Conservation (phyloP, 2,113 vertebrate species). For the Chionodraco myersi region DNA sequence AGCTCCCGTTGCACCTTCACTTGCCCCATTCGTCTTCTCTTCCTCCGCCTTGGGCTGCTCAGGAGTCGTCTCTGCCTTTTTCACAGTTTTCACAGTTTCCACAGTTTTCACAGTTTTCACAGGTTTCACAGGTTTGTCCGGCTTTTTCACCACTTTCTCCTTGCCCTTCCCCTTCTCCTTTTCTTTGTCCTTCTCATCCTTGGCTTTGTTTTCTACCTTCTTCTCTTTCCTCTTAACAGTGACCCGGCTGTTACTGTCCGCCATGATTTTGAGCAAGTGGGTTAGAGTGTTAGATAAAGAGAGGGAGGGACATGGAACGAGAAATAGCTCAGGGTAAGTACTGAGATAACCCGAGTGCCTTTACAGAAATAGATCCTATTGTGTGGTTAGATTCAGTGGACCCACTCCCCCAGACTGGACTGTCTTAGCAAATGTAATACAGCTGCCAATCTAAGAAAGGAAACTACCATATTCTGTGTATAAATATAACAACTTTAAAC, state of each 20-base stretch:
- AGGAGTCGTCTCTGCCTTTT: constrained; percentile 44
- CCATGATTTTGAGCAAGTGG: constrained; percentile 69
- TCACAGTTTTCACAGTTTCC: constrained; percentile 38
- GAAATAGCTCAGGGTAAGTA: constrained; percentile 46
- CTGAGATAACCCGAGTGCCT: constrained; percentile 67
- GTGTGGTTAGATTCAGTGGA: constrained; percentile 62
- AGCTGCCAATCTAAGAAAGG: constrained; percentile 10
- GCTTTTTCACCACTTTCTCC: constrained; percentile 63
- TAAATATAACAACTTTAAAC: constrained; percentile 10
- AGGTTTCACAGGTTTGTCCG: constrained; percentile 36
- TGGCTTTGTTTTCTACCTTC: constrained; percentile 73
- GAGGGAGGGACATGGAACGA: constrained; percentile 18
- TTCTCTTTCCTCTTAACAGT: constrained; percentile 74
- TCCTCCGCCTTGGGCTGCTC: constrained; percentile 46
- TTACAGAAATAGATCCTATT: constrained; percentile 81
- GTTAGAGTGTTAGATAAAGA: constrained; percentile 49
- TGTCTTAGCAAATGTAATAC: neutral
- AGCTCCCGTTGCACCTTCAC: constrained; percentile 50
- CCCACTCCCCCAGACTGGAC: constrained; percentile 38
- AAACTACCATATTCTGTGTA: neutral
- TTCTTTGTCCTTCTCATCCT: constrained; percentile 66
- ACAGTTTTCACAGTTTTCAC: constrained; percentile 44
- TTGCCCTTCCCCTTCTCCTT: constrained; percentile 54
- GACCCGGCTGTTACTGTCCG: constrained; percentile 69
- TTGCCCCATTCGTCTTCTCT: constrained; percentile 52